phyloP scores from a whole-genome alignment of 1,140 invertebrate genomes.

The Hyles vespertilio region DNA sequence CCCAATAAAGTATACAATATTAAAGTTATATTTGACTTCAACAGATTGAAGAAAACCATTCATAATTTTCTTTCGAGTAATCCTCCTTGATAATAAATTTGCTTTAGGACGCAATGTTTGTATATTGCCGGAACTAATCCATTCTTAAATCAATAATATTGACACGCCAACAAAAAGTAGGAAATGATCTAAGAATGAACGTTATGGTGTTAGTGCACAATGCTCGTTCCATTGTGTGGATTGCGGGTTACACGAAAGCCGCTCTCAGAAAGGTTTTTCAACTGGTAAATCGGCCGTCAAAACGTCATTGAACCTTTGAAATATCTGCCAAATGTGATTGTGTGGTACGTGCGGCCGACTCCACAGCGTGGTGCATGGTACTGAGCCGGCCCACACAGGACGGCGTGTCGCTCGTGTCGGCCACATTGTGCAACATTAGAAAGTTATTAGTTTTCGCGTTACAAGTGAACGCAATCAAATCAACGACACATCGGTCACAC shows the following conservation, averaged over 20 bases:
- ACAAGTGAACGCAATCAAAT: constrained; percentile 51
- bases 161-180: constrained; percentile 42
- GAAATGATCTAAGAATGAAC: constrained; percentile 42
- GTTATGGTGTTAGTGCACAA: constrained; percentile 32
- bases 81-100: too few relatives aligned
- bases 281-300: constrained; percentile 40
- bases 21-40: constrained; percentile 6
- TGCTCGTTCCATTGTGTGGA: constrained; percentile 39
- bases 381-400: constrained; percentile 55
- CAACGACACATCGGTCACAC: constrained; percentile 46
- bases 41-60: constrained; percentile 22
- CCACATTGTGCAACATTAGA: constrained; percentile 54
- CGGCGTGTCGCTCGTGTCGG: constrained; percentile 26
- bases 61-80: constrained; percentile 9
- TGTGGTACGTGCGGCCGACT: constrained; percentile 17
- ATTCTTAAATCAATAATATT: constrained; percentile 50
- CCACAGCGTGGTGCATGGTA: constrained; percentile 24
- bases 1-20: too few relatives aligned
- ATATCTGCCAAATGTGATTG: constrained; percentile 60
- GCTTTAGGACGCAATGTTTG: background rate
- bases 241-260: constrained; percentile 23
- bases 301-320: constrained; percentile 62
- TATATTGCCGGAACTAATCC: constrained; percentile 52
- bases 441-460: constrained; percentile 39
- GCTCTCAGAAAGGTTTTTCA: constrained; percentile 35